Conservation (phyloP, 1,140 invertebrate species). For the Trachelipus rathkii region DNA sequence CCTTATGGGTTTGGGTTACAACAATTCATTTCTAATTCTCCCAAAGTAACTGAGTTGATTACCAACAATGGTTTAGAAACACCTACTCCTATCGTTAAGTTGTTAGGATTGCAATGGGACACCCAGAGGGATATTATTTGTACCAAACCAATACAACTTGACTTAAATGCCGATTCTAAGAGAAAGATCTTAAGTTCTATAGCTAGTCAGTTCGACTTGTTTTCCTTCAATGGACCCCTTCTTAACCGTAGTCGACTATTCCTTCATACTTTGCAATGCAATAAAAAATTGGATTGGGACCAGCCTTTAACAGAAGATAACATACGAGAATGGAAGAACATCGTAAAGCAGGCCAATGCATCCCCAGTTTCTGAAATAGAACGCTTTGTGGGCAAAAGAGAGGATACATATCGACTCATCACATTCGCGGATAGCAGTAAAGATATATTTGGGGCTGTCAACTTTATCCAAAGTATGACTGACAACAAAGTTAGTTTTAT, state of each 20-base stretch:
- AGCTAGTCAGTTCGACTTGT: not conserved
- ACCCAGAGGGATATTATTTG: not conserved
- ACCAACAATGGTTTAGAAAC: not conserved
- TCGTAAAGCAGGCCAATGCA: constrained; percentile 1
- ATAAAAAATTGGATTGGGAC: constrained; percentile 7
- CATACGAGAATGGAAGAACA: constrained; percentile 5
- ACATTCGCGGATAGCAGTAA: not conserved
- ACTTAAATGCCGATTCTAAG: not conserved
- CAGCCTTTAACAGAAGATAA: not conserved
- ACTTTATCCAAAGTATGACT: not conserved
- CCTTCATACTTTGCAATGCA: not conserved
- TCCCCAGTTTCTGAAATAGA: not conserved
- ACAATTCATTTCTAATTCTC: not conserved
- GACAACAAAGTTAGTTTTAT: not conserved
- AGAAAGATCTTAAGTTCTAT: not conserved
- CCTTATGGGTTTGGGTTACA: constrained; percentile 13
- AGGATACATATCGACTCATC: not conserved
- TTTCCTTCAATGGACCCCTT: not conserved
- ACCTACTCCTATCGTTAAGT: not conserved
- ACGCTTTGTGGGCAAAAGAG: not conserved
- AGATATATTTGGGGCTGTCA: not conserved
- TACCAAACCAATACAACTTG: not conserved
- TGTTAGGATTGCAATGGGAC: constrained; percentile 4
- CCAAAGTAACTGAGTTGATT: not conserved
- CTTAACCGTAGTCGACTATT: not conserved